Conservation (phyloP, 2,113 vertebrate species). For the Podarcis raffonei region DNA sequence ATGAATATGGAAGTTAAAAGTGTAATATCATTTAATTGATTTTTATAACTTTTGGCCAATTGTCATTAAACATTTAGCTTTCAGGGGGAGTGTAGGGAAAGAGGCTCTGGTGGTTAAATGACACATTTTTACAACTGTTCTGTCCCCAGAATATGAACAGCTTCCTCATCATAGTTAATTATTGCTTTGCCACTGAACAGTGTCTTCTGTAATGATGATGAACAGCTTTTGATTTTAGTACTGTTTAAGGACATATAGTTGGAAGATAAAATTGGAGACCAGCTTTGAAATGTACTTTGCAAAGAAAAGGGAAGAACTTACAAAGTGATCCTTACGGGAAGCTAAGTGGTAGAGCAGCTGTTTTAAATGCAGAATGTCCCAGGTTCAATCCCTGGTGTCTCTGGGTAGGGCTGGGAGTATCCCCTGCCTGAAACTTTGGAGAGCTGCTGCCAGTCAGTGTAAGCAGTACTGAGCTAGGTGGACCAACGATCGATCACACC, state of each 20-base stretch:
- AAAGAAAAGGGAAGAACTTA: background rate
- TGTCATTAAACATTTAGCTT: constrained; percentile 20
- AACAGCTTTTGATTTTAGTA: constrained; percentile 13
- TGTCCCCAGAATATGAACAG: constrained; percentile 1
- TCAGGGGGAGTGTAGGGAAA: background rate
- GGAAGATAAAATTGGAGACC: background rate
- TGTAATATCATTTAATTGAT: constrained; percentile 13
- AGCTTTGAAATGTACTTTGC: constrained; percentile 16
- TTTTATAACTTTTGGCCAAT: constrained; percentile 34
- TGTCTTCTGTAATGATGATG: background rate
- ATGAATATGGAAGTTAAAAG: constrained; percentile 11
- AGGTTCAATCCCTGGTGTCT: too few species aligned
- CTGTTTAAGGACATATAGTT: background rate
- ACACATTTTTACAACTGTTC: constrained; percentile 10
- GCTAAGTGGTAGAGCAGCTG: too few species aligned
- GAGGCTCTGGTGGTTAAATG: background rate
- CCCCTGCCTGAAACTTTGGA: too few species aligned
- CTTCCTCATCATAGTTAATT: background rate
- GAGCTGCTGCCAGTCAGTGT: too few species aligned
- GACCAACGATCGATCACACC: too few species aligned
- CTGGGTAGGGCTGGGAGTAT: too few species aligned
- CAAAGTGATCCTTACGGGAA: too few species aligned
- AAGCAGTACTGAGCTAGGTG: too few species aligned
- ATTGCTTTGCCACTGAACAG: background rate
- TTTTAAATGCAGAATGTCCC: too few species aligned